A percentile compares a stretch with the other conserved stretches of the same genome.
These are phyloP conservation scores for Opisthocomus hoazin DNA, from an alignment of 2,113 vertebrate species.

Conservation along the genomic window DNA sequence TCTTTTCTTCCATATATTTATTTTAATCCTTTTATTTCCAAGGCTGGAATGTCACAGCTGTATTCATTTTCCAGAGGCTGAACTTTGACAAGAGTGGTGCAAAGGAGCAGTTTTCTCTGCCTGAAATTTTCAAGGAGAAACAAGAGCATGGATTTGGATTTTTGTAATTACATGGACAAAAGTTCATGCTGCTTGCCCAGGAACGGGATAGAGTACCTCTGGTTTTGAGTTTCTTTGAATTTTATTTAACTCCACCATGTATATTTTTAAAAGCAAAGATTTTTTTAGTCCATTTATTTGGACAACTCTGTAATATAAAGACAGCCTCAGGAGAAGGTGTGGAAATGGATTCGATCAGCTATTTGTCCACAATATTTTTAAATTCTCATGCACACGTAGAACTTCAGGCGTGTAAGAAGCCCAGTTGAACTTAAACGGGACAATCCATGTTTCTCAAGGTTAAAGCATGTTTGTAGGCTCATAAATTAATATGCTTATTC, in stretches of 20 bases:
- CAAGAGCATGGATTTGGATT: neutral
- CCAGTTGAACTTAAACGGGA: neutral
- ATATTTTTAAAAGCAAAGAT: neutral
- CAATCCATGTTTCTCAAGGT: neutral
- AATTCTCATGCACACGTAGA: neutral
- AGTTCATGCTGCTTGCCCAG: neutral
- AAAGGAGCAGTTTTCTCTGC: neutral
- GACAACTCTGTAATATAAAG: neutral
- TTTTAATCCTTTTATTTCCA: conserved; percentile 39
- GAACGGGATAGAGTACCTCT: neutral
- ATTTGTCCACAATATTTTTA: neutral
- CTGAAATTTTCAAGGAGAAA: neutral
- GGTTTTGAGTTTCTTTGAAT: neutral
- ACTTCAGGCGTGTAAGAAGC: neutral
- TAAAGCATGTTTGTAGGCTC: neutral
- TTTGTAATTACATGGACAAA: neutral
- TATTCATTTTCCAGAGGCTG: neutral
- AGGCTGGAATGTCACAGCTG: neutral
- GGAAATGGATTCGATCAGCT: neutral
- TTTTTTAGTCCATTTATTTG: neutral
- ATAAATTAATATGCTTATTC: neutral
- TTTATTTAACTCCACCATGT: neutral
- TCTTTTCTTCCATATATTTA: neutral
- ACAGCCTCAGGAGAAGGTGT: neutral
- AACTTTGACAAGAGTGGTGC: neutral